phyloP scores from a whole-genome alignment of 1,140 invertebrate species.

The Mactra quadrangularis region DNA sequence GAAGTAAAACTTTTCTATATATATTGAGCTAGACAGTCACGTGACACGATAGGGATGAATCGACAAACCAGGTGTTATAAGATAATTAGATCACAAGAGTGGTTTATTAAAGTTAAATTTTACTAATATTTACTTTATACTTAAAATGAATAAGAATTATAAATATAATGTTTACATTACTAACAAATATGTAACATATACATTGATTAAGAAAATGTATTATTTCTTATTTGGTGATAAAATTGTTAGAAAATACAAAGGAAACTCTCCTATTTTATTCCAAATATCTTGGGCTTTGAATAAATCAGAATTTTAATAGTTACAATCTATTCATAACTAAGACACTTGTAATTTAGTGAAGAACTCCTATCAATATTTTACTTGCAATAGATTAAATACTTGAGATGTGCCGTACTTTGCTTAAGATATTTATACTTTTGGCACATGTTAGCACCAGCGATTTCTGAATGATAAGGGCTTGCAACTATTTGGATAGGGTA shows the following conservation, averaged over 20 bases:
- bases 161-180: too few species aligned
- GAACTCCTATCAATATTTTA: constrained; percentile 28
- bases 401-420: background rate
- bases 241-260: background rate
- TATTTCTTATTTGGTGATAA: too few species aligned
- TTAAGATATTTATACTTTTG: constrained; percentile 28
- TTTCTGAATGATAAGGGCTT: background rate
- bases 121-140: too few species aligned
- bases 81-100: too few species aligned
- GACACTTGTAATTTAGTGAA: background rate
- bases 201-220: too few species aligned
- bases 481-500: background rate
- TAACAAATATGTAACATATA: too few species aligned
- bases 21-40: too few species aligned
- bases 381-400: constrained; percentile 16
- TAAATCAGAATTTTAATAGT: constrained; percentile 3
- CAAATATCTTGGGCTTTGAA: constrained; percentile 4
- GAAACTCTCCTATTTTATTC: background rate
- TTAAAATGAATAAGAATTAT: too few species aligned
- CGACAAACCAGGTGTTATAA: too few species aligned
- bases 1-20: too few species aligned
- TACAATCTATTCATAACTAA: background rate
- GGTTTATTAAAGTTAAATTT: too few species aligned
- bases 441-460: background rate
- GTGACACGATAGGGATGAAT: too few species aligned